Evolutionary conservation across 2,888 invertebrate genomes (phyloP).

Genomic region (Epistrophe eligans): DNA sequence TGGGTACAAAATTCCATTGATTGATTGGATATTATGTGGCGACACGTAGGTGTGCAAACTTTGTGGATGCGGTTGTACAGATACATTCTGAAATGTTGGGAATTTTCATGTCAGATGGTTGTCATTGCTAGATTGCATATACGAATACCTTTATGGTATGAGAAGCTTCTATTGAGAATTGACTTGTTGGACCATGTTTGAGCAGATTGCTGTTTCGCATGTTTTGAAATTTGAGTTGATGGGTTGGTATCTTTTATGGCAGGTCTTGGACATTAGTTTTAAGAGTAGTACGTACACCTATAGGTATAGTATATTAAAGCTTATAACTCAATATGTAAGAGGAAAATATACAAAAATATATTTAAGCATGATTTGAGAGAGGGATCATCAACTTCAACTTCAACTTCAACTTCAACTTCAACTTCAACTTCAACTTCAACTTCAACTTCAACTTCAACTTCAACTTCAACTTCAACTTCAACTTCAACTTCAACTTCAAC

Average conservation of each 20-base stretch:
- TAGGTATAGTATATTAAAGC: too few species aligned
- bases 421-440: too few species aligned
- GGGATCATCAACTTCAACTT: too few species aligned
- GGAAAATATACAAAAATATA: too few species aligned
- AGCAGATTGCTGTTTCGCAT: constrained; percentile 18
- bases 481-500: too few species aligned
- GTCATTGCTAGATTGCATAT: constrained; percentile 47
- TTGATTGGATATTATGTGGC: constrained; percentile 76
- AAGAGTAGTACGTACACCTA: too few species aligned
- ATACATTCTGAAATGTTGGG: constrained; percentile 56
- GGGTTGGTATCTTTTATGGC: background rate
- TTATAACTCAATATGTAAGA: too few species aligned
- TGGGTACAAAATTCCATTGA: constrained; percentile 66
- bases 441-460: too few species aligned
- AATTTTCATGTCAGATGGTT: constrained; percentile 74
- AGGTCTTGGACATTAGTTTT: background rate
- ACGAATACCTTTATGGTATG: background rate
- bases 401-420: too few species aligned
- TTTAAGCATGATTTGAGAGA: too few species aligned
- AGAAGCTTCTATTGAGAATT: constrained; percentile 56
- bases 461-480: too few species aligned
- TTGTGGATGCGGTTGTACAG: constrained; percentile 52
- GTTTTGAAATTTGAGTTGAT: background rate
- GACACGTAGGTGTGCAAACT: constrained; percentile 72
- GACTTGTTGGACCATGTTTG: constrained; percentile 11